phyloP scores from a whole-genome alignment of 2,888 invertebrate genomes.

The Gnatocerus cornutus region DNA sequence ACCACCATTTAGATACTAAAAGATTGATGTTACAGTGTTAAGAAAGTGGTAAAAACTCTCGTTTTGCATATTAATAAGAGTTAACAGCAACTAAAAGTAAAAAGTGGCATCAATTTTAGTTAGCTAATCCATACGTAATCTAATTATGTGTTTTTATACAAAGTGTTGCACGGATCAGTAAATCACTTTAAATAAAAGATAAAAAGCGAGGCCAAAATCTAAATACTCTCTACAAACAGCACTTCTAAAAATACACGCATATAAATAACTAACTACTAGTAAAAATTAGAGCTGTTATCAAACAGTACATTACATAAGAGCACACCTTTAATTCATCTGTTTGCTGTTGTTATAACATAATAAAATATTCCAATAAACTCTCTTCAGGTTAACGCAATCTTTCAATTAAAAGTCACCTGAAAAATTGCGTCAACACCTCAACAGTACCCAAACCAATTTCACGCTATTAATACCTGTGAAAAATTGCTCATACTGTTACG shows the following conservation, averaged over 20 bases:
- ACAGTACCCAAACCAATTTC: slow-evolving; percentile 22
- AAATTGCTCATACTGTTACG: slow-evolving; percentile 72
- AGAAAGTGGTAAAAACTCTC: too few relatives aligned
- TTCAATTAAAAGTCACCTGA: not conserved
- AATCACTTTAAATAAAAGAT: slow-evolving; percentile 2
- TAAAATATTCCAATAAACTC: too few relatives aligned
- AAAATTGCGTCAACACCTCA: slow-evolving; percentile 20
- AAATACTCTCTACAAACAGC: too few relatives aligned
- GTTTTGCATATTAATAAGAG: too few relatives aligned
- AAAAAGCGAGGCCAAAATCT: not conserved
- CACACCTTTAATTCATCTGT: slow-evolving; percentile 25
- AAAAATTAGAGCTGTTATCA: not conserved
- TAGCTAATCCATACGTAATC: too few relatives aligned
- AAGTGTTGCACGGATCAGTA: not conserved
- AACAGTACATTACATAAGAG: not conserved
- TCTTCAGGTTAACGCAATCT: too few relatives aligned
- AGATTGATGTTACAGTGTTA: too few relatives aligned
- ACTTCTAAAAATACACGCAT: too few relatives aligned
- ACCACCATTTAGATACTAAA: too few relatives aligned
- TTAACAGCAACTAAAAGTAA: too few relatives aligned
- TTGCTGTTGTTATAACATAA: not conserved
- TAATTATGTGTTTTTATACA: too few relatives aligned
- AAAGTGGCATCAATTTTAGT: too few relatives aligned
- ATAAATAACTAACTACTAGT: not conserved
- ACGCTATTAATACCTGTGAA: slow-evolving; percentile 62